Evolutionary conservation across 2,113 vertebrate genomes (phyloP).

Genomic region (Tragulus kanchil): DNA sequence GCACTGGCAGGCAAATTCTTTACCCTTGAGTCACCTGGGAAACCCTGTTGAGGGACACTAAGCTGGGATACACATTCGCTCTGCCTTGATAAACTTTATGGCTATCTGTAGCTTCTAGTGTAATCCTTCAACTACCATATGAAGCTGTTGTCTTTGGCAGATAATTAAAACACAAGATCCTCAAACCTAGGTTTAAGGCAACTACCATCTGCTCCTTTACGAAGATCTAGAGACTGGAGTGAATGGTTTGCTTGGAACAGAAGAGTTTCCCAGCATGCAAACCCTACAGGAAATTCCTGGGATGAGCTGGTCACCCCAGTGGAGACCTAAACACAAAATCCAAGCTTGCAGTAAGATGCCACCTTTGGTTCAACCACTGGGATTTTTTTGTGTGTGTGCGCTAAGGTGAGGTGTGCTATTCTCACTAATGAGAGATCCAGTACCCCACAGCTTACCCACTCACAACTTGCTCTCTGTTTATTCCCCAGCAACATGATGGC

Average conservation of each 20-base stretch:
- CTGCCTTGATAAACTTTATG: background rate
- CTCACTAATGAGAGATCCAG: background rate
- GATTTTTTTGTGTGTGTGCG: no score
- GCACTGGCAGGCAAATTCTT: background rate
- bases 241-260: background rate
- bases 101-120: background rate
- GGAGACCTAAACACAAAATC: background rate
- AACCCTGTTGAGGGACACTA: background rate
- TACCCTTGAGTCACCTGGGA: background rate
- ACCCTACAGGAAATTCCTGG: background rate
- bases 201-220: background rate
- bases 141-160: background rate
- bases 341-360: background rate
- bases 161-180: background rate
- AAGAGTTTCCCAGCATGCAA: background rate
- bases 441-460: fast-evolving
- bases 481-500: background rate
- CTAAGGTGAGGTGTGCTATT: background rate
- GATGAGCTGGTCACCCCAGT: background rate
- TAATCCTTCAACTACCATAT: background rate
- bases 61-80: background rate
- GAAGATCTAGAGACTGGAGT: background rate
- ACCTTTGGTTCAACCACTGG: background rate
- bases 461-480: background rate
- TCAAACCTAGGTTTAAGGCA: background rate